These are phyloP conservation scores for Diarsia rubi DNA, from an alignment of 2,888 invertebrate species.

Conservation along the genomic window DNA sequence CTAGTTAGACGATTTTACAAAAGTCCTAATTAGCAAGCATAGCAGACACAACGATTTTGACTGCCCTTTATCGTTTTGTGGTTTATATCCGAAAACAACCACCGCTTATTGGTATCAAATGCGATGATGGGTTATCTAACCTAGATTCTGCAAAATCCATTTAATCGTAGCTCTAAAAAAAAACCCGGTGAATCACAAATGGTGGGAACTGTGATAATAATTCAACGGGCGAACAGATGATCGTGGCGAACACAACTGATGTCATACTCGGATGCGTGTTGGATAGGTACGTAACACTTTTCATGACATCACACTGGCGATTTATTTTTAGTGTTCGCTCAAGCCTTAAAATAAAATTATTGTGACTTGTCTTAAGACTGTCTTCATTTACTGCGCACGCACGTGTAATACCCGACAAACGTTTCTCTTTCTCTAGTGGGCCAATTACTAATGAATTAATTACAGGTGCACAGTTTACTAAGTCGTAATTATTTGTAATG, in stretches of 20 bases:
- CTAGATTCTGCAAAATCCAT: slow-evolving; percentile 62
- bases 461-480: slow-evolving; percentile 29
- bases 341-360: slow-evolving; percentile 87
- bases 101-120: slow-evolving; percentile 51
- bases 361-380: slow-evolving; percentile 76
- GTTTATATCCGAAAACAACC: slow-evolving; percentile 59
- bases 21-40: slow-evolving; percentile 32
- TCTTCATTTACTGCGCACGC: slow-evolving; percentile 74
- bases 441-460: slow-evolving; percentile 42
- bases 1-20: slow-evolving; percentile 27
- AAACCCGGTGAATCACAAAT: slow-evolving; percentile 71
- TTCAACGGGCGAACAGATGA: slow-evolving; percentile 81
- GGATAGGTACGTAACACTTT: slow-evolving; percentile 84
- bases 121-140: slow-evolving; percentile 55
- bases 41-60: slow-evolving; percentile 21
- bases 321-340: slow-evolving; percentile 86
- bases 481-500: slow-evolving; percentile 29
- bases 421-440: slow-evolving; percentile 50
- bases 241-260: slow-evolving; percentile 82
- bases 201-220: slow-evolving; percentile 80
- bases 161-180: slow-evolving; percentile 62
- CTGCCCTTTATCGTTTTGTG: slow-evolving; percentile 41
- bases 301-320: slow-evolving; percentile 88
- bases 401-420: slow-evolving; percentile 60
- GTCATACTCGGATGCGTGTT: slow-evolving; percentile 86